phyloP scores from a whole-genome alignment of 2,888 invertebrate genomes.

The Rhyacophila evoluta region DNA sequence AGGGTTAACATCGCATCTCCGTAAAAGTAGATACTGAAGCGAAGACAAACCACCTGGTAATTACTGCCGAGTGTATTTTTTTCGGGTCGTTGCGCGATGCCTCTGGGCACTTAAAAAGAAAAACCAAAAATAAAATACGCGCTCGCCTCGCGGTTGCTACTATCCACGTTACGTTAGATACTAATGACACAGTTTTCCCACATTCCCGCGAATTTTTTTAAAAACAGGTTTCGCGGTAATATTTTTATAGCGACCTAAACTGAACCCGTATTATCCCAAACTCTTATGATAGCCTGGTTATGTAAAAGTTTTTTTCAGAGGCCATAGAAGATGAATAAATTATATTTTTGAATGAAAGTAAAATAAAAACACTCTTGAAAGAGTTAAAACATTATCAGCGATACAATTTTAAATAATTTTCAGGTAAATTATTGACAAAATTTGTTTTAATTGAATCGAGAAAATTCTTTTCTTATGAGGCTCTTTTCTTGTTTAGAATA shows the following conservation, averaged over 20 bases:
- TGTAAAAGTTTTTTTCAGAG: neutral
- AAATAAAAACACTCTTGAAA: too few relatives aligned
- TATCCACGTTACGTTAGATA: neutral
- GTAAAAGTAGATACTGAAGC: conserved; percentile 11
- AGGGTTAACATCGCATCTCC: conserved; percentile 1
- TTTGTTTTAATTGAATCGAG: too few relatives aligned
- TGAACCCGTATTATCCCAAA: neutral
- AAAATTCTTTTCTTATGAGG: too few relatives aligned
- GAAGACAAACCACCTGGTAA: conserved; percentile 24
- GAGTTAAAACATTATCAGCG: too few relatives aligned
- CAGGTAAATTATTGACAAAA: too few relatives aligned
- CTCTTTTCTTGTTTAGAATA: neutral
- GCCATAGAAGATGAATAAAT: too few relatives aligned
- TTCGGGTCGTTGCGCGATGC: conserved; percentile 24
- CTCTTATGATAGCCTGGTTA: neutral
- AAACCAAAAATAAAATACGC: conserved; percentile 19
- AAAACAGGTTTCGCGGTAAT: neutral
- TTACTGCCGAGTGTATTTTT: conserved; percentile 14
- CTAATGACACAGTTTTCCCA: conserved; percentile 13
- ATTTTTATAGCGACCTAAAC: neutral
- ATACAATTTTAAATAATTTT: too few relatives aligned
- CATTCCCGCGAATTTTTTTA: neutral
- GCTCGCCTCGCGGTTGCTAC: neutral
- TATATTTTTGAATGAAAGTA: too few relatives aligned
- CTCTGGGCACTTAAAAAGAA: conserved; percentile 11